Conservation (phyloP, 35 echinoderm and acorn worm species). For the Stichopus chloronotus region DNA sequence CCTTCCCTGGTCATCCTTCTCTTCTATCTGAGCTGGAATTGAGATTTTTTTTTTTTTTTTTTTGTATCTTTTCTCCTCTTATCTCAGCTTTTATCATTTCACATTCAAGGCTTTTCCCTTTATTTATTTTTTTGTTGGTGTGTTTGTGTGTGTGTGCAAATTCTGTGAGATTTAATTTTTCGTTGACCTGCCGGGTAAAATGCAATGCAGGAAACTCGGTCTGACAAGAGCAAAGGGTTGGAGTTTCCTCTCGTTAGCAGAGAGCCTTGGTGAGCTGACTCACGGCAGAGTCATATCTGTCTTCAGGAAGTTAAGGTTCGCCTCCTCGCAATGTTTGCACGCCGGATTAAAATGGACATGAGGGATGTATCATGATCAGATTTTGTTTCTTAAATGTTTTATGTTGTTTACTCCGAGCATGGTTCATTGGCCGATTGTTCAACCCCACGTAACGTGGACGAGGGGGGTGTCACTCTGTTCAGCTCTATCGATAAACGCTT, state of each 20-base stretch:
- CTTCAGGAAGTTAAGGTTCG: conserved; percentile 41
- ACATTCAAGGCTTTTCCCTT: neutral
- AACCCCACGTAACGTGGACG: neutral
- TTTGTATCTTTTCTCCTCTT: neutral
- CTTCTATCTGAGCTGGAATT: neutral
- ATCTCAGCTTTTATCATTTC: neutral
- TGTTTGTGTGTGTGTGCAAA: neutral
- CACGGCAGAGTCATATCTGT: conserved; percentile 39
- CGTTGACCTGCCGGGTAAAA: conserved; percentile 42
- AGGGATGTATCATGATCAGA: neutral
- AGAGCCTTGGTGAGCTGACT: conserved; percentile 19
- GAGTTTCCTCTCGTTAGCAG: conserved; percentile 51
- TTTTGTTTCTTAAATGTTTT: neutral
- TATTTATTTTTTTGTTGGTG: too few relatives aligned
- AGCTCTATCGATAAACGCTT: too few relatives aligned
- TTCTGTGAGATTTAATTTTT: conserved; percentile 19
- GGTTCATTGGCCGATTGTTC: conserved; percentile 53
- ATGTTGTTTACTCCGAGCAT: neutral
- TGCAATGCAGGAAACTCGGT: conserved; percentile 46
- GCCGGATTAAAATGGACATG: conserved; percentile 34
- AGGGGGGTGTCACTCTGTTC: too few relatives aligned
- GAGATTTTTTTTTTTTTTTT: neutral
- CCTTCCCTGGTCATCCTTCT: neutral
- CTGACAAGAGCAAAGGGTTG: conserved; percentile 51
- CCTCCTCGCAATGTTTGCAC: conserved; percentile 30